A percentile compares a stretch with the other conserved stretches of the same genome.
Conservation (phyloP, 2,888 invertebrate genomes). For the Coenonympha glycerion region DNA sequence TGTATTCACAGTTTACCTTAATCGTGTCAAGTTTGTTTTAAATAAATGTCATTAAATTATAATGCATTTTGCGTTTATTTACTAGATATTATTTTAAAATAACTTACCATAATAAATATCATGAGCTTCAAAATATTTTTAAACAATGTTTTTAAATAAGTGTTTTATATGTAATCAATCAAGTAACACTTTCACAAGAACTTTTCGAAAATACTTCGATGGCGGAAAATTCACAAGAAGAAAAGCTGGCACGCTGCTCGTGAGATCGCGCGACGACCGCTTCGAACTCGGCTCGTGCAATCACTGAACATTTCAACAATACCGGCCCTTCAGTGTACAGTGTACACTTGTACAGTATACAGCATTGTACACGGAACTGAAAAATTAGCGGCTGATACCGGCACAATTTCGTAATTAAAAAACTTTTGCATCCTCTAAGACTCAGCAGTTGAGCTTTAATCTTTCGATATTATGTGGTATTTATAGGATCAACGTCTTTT, state of each 20-base stretch:
- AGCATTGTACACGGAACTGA: slow-evolving; percentile 27
- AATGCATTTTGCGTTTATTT: no score
- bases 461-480: no score
- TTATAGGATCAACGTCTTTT: no score
- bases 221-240: slow-evolving; percentile 11
- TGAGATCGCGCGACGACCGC: slow-evolving; percentile 36
- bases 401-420: slow-evolving; percentile 6
- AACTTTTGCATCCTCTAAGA: background rate
- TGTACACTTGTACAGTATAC: slow-evolving; percentile 24
- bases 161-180: background rate
- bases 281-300: slow-evolving; percentile 39
- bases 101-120: slow-evolving; percentile 15
- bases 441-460: background rate
- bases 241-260: background rate
- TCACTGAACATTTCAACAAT: slow-evolving; percentile 41
- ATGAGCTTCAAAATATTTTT: background rate
- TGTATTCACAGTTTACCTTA: no score
- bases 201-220: background rate
- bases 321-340: slow-evolving; percentile 37
- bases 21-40: no score
- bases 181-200: slow-evolving; percentile 9
- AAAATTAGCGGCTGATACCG: background rate
- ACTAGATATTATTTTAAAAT: no score
- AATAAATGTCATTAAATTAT: no score
- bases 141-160: background rate